Percentiles rank a stretch among this genome's conserved stretches.
Evolutionary conservation across 2,113 vertebrate genomes (phyloP).

Genomic region (Tyto alba): DNA sequence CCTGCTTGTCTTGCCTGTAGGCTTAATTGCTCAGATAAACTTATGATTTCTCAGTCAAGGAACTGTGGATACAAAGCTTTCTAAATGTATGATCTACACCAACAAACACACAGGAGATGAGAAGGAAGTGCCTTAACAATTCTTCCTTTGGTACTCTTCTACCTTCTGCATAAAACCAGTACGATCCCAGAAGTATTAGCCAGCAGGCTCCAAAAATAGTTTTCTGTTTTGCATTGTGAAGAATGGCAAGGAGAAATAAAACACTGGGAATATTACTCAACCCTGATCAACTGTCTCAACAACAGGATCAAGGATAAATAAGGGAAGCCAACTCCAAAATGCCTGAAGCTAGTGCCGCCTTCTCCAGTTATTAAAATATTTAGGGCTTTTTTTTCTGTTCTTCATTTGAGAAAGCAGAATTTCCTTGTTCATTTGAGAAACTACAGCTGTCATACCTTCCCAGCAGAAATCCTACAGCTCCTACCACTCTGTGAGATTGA

Average conservation of each 20-base stretch:
- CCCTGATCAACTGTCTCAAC: background rate
- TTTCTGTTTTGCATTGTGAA: background rate
- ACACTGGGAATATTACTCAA: background rate
- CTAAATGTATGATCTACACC: fast-evolving
- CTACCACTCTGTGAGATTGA: background rate
- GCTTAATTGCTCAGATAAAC: background rate
- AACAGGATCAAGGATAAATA: background rate
- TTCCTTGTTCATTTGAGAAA: background rate
- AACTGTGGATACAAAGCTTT: background rate
- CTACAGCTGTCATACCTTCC: background rate
- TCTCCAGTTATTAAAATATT: background rate
- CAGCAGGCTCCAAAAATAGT: background rate
- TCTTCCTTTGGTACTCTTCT: background rate
- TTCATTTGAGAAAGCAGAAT: background rate
- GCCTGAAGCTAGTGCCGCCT: background rate
- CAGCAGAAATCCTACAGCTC: background rate
- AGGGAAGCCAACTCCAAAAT: background rate
- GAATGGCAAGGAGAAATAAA: background rate
- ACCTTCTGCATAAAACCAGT: background rate
- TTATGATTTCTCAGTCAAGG: background rate
- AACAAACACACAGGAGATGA: background rate
- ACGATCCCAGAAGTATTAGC: background rate
- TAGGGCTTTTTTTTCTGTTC: background rate
- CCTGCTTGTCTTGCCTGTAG: background rate
- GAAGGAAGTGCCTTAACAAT: background rate